Evolutionary conservation across 2,888 invertebrate genomes (phyloP).

Genomic region (Drosophila nr. perissopoda): DNA sequence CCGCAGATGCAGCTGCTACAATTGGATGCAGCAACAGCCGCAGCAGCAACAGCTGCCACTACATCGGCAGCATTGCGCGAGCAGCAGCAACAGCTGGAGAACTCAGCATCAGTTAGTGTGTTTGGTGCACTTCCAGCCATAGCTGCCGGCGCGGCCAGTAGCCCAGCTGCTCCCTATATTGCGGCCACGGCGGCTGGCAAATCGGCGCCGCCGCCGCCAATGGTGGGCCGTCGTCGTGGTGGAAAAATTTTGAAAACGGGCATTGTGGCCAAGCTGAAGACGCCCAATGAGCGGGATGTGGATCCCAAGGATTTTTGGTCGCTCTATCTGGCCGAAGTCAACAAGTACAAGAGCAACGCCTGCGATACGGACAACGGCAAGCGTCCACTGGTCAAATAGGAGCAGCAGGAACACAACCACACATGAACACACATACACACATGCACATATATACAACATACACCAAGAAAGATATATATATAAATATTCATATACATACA

Average conservation of each 20-base stretch:
- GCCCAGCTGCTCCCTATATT: conserved; percentile 72
- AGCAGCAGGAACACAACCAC: conserved; percentile 6
- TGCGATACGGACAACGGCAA: conserved; percentile 97
- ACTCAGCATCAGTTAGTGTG: conserved; percentile 7
- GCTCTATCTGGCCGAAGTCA: conserved; percentile 96
- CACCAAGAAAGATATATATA: neutral
- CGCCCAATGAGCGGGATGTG: conserved; percentile 86
- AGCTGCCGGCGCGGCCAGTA: conserved; percentile 60
- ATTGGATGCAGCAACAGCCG: conserved; percentile 5
- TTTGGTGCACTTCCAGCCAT: conserved; percentile 61
- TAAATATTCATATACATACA: neutral
- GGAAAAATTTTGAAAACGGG: conserved; percentile 95
- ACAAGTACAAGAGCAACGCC: conserved; percentile 95
- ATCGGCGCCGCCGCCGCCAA: conserved; percentile 85
- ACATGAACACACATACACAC: neutral
- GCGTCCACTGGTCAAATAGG: conserved; percentile 94
- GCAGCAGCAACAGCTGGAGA: conserved; percentile 6
- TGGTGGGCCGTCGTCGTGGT: conserved; percentile 93
- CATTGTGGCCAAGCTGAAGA: conserved; percentile 93
- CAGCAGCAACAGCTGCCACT: conserved; percentile 4
- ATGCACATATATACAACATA: conserved; percentile 4
- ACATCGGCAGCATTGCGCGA: conserved; percentile 10
- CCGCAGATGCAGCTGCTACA: conserved; percentile 3
- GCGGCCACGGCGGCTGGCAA: conserved; percentile 74
- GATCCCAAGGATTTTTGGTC: conserved; percentile 95